Evolutionary conservation across 2,797 vertebrate genomes (phyloP).

Genomic region (Petrocephalus sullivani): DNA sequence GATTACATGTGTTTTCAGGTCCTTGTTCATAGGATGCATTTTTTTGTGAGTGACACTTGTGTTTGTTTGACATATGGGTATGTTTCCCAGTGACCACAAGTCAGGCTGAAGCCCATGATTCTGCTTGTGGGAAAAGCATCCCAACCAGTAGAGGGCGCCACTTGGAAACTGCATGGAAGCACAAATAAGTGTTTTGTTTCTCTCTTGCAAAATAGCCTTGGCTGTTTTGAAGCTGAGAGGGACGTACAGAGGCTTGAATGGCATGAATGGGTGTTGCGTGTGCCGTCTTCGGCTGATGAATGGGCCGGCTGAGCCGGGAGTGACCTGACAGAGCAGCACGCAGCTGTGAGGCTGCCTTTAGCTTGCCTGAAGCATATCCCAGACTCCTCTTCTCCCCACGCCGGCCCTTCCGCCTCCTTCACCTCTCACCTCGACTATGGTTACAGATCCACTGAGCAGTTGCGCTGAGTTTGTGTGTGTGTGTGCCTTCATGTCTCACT

Average conservation of each 20-base stretch:
- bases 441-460: neutral
- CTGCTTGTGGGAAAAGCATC: neutral
- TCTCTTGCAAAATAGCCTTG: neutral
- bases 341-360: neutral
- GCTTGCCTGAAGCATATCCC: neutral
- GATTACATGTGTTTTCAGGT: neutral
- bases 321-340: neutral
- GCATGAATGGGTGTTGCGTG: neutral
- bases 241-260: neutral
- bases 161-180: neutral
- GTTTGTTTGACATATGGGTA: neutral
- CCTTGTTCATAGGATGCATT: neutral
- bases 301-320: neutral
- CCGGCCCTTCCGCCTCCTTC: neutral
- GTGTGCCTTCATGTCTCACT: constrained; percentile 36
- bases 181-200: neutral
- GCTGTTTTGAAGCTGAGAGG: neutral
- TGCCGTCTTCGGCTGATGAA: neutral
- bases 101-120: neutral
- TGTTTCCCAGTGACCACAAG: neutral
- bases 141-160: neutral
- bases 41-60: neutral
- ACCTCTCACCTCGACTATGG: too few relatives aligned
- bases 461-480: constrained; percentile 33
- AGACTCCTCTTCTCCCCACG: neutral